Conservation (phyloP, 2,797 vertebrate genomes). For the Percopsis omiscomaycus region DNA sequence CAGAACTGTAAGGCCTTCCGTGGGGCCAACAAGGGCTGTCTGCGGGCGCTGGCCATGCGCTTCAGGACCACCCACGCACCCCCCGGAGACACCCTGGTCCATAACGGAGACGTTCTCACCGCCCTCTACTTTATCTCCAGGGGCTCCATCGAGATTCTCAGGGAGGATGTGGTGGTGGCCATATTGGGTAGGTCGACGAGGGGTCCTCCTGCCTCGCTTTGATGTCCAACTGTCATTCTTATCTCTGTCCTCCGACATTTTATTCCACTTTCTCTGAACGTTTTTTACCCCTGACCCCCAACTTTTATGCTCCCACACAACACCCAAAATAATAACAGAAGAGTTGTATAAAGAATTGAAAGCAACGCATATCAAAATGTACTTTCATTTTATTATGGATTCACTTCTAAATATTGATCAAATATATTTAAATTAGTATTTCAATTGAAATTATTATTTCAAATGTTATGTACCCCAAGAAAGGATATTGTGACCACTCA, state of each 20-base stretch:
- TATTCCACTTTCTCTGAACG: background rate
- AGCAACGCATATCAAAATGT: too few relatives aligned
- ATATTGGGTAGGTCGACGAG: conserved; percentile 84
- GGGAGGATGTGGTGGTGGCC: conserved; percentile 94
- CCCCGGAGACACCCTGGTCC: conserved; percentile 94
- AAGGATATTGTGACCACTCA: too few relatives aligned
- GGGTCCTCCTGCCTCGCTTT: background rate
- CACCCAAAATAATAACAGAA: too few relatives aligned
- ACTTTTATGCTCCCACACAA: too few relatives aligned
- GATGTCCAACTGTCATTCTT: background rate
- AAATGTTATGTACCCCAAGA: too few relatives aligned
- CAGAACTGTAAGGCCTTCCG: conserved; percentile 93
- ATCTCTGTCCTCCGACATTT: background rate
- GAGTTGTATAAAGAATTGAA: too few relatives aligned
- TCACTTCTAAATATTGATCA: too few relatives aligned
- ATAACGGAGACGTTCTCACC: conserved; percentile 93
- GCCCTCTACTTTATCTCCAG: conserved; percentile 97
- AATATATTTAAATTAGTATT: too few relatives aligned
- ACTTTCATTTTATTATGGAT: too few relatives aligned
- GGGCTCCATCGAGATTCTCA: conserved; percentile 96
- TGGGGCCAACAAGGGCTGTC: conserved; percentile 94
- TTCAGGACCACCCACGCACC: conserved; percentile 96
- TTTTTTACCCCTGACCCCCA: too few relatives aligned
- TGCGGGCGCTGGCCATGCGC: conserved; percentile 92
- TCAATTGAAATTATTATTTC: too few relatives aligned